Evolutionary conservation across 2,113 vertebrate genomes (phyloP).

Genomic region (Triplophysa tibetana): DNA sequence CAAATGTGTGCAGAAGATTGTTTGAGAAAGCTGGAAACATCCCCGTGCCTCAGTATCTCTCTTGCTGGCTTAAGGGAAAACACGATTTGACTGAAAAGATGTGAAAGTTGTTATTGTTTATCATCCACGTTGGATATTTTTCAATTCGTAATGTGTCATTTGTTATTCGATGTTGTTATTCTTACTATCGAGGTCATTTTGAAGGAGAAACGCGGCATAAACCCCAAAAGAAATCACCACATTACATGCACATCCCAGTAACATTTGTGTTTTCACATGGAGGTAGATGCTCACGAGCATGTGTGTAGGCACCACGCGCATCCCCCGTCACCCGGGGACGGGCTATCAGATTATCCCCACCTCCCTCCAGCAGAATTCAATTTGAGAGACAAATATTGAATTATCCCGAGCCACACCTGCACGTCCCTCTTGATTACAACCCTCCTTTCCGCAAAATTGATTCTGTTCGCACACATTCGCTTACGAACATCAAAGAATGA

Average conservation of each 20-base stretch:
- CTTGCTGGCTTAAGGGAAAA: too few relatives aligned
- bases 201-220: too few relatives aligned
- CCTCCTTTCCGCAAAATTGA: constrained; percentile 33
- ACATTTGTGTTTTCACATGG: not conserved
- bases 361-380: constrained; percentile 48
- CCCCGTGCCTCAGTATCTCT: too few relatives aligned
- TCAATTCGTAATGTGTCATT: too few relatives aligned
- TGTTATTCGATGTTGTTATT: too few relatives aligned
- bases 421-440: constrained; percentile 48
- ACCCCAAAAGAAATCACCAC: too few relatives aligned
- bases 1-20: too few relatives aligned
- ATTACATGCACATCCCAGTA: not conserved
- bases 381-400: constrained; percentile 54
- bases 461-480: not conserved
- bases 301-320: not conserved
- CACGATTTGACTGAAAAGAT: too few relatives aligned
- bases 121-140: too few relatives aligned
- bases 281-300: not conserved
- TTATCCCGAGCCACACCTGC: constrained; percentile 49
- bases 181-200: too few relatives aligned
- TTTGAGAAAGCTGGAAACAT: too few relatives aligned
- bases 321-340: not conserved
- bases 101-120: too few relatives aligned
- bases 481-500: constrained; percentile 17
- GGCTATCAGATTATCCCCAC: constrained; percentile 33